Base-by-base conservation (phyloP, 2,888 invertebrate genomes). In the Dasysyrphus tricinctus region DNA sequence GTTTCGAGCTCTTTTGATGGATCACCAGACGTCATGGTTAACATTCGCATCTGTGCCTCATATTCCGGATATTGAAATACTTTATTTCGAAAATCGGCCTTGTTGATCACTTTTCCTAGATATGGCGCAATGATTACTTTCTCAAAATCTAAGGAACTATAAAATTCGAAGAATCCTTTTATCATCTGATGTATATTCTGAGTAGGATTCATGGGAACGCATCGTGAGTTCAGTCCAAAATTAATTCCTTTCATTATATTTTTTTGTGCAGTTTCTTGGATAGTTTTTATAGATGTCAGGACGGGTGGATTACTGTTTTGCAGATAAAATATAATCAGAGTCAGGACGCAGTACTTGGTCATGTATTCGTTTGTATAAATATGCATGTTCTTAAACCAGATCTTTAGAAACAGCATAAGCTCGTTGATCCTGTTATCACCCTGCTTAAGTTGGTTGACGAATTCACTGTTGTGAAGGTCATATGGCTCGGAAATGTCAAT, bases 271-370 rank as follows among this genome's bases (percentile, higher is more conserved):
- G 69, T 84, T 3, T 47, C 51, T 49, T 96, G 92, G 59, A 92
- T 89, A 5, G 88, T 88, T n/a, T 96, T 93, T 0, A 95, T 89
- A 0, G 96, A 89, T 1, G 90, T 90, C 34, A 92, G 29, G 11
- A 95, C 89, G 2, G 92, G 90, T 37, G 93, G 88, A 5, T 93
- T 91, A 9, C 93, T 90, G 89, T 95, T 95, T 91, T 96, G 96
- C 49, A 97, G 92, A 90, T 95, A 96, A 91, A 95, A 96, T 47
- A 97, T 92, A 14, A 95, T 92, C 90, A 97, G 91, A 91, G 95
- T 93, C 0, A 94, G 93, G 0, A 97, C 90, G 4, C 95, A 94
- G 90, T 97, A 12, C 2, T 39, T 39, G 5, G 39, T 12, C 39
- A 39, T 39, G 5, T 2, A 3, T 39, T 39, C 1, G 11, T 3